A percentile compares a stretch with the other conserved stretches of the same genome.
Conservation (phyloP, 2,113 vertebrate genomes). For the Lates calcarifer region DNA sequence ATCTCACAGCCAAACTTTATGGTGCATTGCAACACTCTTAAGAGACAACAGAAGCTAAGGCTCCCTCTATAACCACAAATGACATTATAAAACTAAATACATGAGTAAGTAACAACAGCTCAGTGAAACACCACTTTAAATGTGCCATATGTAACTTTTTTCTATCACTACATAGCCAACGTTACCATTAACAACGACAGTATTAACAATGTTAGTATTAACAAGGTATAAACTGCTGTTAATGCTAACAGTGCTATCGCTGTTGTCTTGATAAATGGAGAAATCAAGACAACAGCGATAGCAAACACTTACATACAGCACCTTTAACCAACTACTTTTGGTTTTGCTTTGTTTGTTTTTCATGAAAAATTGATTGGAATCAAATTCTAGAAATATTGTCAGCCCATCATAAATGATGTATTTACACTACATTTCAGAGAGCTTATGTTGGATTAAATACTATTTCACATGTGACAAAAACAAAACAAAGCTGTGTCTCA, state of each 20-base stretch:
- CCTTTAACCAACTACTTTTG: background rate
- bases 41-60: background rate
- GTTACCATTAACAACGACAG: too few relatives aligned
- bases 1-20: background rate
- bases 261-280: too few relatives aligned
- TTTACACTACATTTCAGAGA: background rate
- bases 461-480: background rate
- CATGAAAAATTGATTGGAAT: background rate
- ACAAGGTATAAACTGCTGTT: too few relatives aligned
- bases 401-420: background rate
- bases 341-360: background rate
- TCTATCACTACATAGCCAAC: too few relatives aligned
- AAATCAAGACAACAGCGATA: too few relatives aligned
- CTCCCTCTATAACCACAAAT: background rate
- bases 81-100: background rate
- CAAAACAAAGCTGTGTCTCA: background rate
- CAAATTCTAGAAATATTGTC: background rate
- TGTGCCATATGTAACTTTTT: too few relatives aligned
- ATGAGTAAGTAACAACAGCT: background rate
- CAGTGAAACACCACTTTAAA: background rate
- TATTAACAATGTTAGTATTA: too few relatives aligned
- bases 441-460: conserved; percentile 1
- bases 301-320: too few relatives aligned
- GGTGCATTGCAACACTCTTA: background rate
- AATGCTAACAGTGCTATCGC: too few relatives aligned